These are phyloP conservation scores for Emmelina monodactyla DNA, from an alignment of 2,888 invertebrate genomes.

Conservation along the genomic window DNA sequence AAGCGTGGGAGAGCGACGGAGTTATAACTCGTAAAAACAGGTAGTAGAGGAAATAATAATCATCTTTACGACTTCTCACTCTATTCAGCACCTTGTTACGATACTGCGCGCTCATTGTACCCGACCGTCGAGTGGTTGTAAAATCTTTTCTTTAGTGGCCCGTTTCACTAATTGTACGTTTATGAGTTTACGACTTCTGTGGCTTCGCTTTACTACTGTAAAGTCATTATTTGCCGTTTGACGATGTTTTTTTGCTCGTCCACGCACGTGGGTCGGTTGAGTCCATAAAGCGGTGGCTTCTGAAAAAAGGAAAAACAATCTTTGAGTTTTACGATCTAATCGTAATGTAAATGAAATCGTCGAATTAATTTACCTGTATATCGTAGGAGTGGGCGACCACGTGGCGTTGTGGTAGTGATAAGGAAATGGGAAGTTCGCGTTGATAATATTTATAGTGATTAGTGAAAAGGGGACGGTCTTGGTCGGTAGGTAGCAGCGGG, in stretches of 20 bases:
- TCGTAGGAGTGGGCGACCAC: slow-evolving; percentile 23
- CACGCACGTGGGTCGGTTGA: not conserved
- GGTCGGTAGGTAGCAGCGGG: slow-evolving; percentile 36
- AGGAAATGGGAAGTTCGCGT: slow-evolving; percentile 56
- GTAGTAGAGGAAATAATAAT: slow-evolving; percentile 69
- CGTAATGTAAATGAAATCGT: not conserved
- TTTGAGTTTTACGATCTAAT: slow-evolving; percentile 1
- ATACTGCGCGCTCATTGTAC: slow-evolving; percentile 64
- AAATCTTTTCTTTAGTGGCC: slow-evolving; percentile 65
- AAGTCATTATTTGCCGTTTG: slow-evolving; percentile 46
- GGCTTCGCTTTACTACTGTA: slow-evolving; percentile 55
- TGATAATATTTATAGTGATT: slow-evolving; percentile 65
- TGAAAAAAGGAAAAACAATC: slow-evolving; percentile 2
- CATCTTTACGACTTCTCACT: slow-evolving; percentile 69
- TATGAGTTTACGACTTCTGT: slow-evolving; percentile 64
- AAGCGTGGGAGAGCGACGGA: slow-evolving; percentile 38
- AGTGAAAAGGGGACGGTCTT: slow-evolving; percentile 66
- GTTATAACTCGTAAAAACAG: slow-evolving; percentile 61
- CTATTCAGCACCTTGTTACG: slow-evolving; percentile 68
- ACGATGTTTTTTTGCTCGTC: slow-evolving; percentile 29
- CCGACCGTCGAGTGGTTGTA: slow-evolving; percentile 61
- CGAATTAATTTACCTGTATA: not conserved
- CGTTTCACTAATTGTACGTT: slow-evolving; percentile 66
- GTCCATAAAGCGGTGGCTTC: slow-evolving; percentile 4
- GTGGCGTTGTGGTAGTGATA: slow-evolving; percentile 51